Evolutionary conservation across 2,888 invertebrate species (phyloP).

Genomic region (Athalia cordata): DNA sequence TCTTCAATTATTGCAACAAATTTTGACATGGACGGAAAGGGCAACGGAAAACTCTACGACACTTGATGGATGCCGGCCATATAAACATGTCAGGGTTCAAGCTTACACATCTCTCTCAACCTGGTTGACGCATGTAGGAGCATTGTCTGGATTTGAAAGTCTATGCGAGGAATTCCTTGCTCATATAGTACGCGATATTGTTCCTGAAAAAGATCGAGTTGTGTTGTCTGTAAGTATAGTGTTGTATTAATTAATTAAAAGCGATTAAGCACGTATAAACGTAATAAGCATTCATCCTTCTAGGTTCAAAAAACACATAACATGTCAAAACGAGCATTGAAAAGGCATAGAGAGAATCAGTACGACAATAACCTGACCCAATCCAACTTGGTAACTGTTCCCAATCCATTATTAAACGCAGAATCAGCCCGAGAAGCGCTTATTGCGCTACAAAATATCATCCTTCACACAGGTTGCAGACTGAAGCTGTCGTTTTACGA

Average conservation of each 20-base stretch:
- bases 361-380: conserved; percentile 57
- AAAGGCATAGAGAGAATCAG: conserved; percentile 61
- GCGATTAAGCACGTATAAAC: not conserved
- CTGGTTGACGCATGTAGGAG: conserved; percentile 62
- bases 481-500: conserved; percentile 61
- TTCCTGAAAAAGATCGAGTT: conserved; percentile 61
- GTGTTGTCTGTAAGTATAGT: conserved; percentile 58
- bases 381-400: conserved; percentile 48
- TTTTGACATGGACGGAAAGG: conserved; percentile 63
- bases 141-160: conserved; percentile 64
- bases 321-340: conserved; percentile 61
- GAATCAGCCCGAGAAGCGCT: conserved; percentile 62
- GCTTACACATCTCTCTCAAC: conserved; percentile 63
- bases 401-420: conserved; percentile 51
- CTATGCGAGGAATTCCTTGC: conserved; percentile 62
- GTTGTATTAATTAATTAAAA: not conserved
- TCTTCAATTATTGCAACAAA: conserved; percentile 63
- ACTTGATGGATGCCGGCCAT: conserved; percentile 59
- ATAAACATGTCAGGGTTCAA: conserved; percentile 58
- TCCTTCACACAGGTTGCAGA: conserved; percentile 57
- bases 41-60: conserved; percentile 55
- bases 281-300: not conserved
- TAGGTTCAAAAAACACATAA: conserved; percentile 62
- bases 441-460: conserved; percentile 60
- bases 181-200: conserved; percentile 63